Evolutionary conservation across 2,113 vertebrate genomes (phyloP).

Genomic region (Salvelinus namaycush): DNA sequence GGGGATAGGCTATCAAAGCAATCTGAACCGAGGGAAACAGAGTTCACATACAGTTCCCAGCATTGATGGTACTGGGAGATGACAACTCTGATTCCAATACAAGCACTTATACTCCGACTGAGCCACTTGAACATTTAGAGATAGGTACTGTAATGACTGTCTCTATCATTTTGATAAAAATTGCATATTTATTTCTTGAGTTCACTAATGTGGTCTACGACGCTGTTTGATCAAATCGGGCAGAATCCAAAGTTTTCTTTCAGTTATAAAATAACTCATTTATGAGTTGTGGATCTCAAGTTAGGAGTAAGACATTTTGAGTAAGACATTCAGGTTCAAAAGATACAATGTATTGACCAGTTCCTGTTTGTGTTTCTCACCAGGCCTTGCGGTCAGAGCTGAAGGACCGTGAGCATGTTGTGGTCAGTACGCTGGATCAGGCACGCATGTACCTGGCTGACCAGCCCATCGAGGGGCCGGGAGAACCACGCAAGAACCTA

Average conservation of each 20-base stretch:
- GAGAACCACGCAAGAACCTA: slow-evolving; percentile 87
- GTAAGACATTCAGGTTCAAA: too few species aligned
- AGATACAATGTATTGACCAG: not conserved
- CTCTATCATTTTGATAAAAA: too few species aligned
- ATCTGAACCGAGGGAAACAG: slow-evolving; percentile 5
- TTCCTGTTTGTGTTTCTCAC: slow-evolving; percentile 33
- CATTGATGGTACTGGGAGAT: slow-evolving; percentile 8
- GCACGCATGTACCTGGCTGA: slow-evolving; percentile 93
- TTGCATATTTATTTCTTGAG: too few species aligned
- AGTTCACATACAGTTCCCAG: slow-evolving; percentile 45
- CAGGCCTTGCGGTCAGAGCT: slow-evolving; percentile 86
- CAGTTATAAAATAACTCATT: too few species aligned
- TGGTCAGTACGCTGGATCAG: slow-evolving; percentile 88
- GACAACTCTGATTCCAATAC: slow-evolving; percentile 4
- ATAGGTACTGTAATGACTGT: not conserved
- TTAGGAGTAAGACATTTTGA: too few species aligned
- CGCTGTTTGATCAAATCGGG: too few species aligned
- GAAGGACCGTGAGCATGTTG: slow-evolving; percentile 86
- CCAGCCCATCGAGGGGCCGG: slow-evolving; percentile 94
- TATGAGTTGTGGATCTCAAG: too few species aligned
- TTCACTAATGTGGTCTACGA: too few species aligned
- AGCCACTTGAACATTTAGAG: not conserved
- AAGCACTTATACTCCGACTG: not conserved
- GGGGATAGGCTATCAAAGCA: not conserved
- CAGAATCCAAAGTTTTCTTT: too few species aligned